Percentiles rank a stretch among this genome's conserved stretches.
Conservation (phyloP, 2,113 vertebrate species). For the Zapornia atra region DNA sequence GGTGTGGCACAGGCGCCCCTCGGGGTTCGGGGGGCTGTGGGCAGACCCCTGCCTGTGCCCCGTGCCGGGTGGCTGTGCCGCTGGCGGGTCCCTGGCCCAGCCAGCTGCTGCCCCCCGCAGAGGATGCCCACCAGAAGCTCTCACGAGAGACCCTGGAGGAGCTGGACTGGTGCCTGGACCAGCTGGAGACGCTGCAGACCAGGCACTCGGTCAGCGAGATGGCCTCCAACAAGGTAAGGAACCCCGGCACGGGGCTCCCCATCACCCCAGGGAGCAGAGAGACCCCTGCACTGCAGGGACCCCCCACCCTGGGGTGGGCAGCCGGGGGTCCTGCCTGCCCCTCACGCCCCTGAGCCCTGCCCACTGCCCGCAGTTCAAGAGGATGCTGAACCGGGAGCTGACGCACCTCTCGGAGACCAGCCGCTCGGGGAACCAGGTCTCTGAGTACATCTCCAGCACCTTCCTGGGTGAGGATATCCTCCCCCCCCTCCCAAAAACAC, state of each 20-base stretch:
- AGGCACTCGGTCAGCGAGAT: slow-evolving; percentile 80
- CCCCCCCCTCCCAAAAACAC: rapidly evolving
- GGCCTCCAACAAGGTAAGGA: slow-evolving; percentile 81
- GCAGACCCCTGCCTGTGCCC: neutral
- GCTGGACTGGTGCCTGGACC: slow-evolving; percentile 96
- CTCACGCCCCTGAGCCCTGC: neutral
- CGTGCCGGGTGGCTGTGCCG: rapidly evolving
- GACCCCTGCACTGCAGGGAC: neutral
- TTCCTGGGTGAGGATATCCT: slow-evolving; percentile 85
- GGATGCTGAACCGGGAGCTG: slow-evolving; percentile 93
- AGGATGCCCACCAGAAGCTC: slow-evolving; percentile 87
- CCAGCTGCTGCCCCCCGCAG: slow-evolving; percentile 67
- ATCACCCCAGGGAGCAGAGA: rapidly evolving
- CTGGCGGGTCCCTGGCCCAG: neutral
- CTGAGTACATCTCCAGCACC: slow-evolving; percentile 90
- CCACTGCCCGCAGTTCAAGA: slow-evolving; percentile 83
- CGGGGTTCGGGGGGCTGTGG: rapidly evolving
- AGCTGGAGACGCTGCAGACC: slow-evolving; percentile 92
- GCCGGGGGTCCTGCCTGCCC: neutral
- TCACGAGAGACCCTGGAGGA: slow-evolving; percentile 90
- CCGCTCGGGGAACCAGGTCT: slow-evolving; percentile 93
- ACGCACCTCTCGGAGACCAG: slow-evolving; percentile 92
- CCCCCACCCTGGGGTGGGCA: neutral
- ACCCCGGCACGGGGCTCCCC: rapidly evolving
- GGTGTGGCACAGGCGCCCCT: neutral